Percentiles rank a stretch among this genome's conserved stretches.
phyloP scores from a whole-genome alignment of 2,888 invertebrate species.

The Geophilus truncorum region DNA sequence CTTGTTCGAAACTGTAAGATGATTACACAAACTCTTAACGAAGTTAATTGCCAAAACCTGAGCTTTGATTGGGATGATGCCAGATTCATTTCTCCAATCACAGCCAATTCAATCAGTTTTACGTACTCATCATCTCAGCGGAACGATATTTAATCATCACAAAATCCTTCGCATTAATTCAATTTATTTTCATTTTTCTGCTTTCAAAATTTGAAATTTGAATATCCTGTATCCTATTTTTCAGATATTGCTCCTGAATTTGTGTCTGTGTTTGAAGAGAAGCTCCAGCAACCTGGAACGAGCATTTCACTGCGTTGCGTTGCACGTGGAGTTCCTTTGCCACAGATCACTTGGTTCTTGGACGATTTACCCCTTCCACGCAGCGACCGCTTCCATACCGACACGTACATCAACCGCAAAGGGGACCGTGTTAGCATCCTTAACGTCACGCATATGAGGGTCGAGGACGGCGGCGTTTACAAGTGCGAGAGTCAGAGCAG shows the following conservation, averaged over 20 bases:
- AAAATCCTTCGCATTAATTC: neutral
- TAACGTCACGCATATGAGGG: slow-evolving; percentile 81
- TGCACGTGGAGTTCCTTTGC: slow-evolving; percentile 90
- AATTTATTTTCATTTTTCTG: neutral
- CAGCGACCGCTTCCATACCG: slow-evolving; percentile 45
- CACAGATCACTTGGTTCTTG: slow-evolving; percentile 87
- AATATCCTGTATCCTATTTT: neutral
- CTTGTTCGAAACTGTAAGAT: neutral
- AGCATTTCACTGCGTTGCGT: slow-evolving; percentile 84
- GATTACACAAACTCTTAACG: neutral
- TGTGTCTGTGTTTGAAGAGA: slow-evolving; percentile 73
- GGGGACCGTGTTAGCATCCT: slow-evolving; percentile 83
- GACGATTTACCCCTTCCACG: slow-evolving; percentile 55
- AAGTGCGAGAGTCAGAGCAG: slow-evolving; percentile 65
- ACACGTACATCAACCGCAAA: slow-evolving; percentile 47
- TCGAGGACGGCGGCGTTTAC: slow-evolving; percentile 86
- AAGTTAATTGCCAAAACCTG: slow-evolving; percentile 15
- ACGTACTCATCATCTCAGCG: neutral
- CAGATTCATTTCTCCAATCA: neutral
- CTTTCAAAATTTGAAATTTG: too few relatives aligned
- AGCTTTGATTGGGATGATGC: slow-evolving; percentile 21
- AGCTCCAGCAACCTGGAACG: slow-evolving; percentile 83
- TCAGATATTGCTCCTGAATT: slow-evolving; percentile 31
- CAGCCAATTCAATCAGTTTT: neutral
- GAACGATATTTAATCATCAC: neutral